These are phyloP conservation scores for Hylia prasina DNA, from an alignment of 2,113 vertebrate species.

Conservation along the genomic window DNA sequence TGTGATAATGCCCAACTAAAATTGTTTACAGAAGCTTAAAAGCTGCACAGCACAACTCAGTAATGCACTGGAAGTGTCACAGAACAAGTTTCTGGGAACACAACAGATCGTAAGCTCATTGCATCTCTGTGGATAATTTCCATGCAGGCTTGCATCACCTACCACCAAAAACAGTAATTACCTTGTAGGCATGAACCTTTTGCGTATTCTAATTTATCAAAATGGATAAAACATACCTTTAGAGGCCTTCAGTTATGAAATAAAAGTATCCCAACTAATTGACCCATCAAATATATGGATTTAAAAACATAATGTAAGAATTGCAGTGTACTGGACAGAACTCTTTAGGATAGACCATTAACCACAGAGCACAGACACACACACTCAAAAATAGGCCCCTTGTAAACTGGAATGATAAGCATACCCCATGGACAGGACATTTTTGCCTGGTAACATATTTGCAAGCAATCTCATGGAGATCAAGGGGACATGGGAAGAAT, in stretches of 20 bases:
- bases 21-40: background rate
- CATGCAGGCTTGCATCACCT: background rate
- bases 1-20: background rate
- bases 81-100: background rate
- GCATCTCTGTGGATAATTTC: background rate
- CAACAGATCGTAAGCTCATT: background rate
- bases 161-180: background rate
- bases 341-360: background rate
- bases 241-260: background rate
- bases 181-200: background rate
- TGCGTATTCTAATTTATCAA: background rate
- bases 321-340: background rate
- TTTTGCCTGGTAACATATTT: background rate
- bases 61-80: background rate
- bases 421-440: background rate
- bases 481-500: rapidly evolving
- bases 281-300: background rate
- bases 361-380: background rate
- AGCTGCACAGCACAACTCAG: background rate
- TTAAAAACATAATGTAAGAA: background rate
- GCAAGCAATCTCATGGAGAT: background rate
- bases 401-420: background rate
- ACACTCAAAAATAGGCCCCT: background rate
- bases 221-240: background rate
- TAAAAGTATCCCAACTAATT: background rate